A percentile compares a stretch with the other conserved stretches of the same genome.
phyloP scores from a whole-genome alignment of 2,113 vertebrate genomes.

The Plecotus auritus region DNA sequence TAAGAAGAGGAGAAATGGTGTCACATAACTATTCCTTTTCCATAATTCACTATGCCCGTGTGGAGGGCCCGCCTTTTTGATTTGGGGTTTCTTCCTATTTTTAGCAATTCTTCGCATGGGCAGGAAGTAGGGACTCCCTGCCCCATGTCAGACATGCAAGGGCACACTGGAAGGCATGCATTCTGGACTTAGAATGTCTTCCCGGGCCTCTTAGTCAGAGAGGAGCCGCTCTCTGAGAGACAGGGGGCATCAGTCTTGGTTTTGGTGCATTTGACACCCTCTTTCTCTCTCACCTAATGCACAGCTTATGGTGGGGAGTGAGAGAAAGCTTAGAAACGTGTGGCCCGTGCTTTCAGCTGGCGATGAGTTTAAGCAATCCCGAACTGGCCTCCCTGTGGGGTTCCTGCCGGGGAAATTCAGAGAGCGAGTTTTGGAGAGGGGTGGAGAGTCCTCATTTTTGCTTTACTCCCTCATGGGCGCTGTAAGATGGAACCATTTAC shows the following conservation, averaged over 20 bases:
- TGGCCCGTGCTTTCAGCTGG: not conserved
- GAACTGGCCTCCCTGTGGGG: not conserved
- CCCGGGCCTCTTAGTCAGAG: not conserved
- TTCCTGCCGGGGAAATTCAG: not conserved
- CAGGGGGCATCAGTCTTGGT: not conserved
- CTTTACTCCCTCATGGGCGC: not conserved
- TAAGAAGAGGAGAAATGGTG: not conserved
- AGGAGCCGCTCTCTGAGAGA: not conserved
- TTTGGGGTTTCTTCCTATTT: not conserved
- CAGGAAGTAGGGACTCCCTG: not conserved
- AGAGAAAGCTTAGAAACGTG: not conserved
- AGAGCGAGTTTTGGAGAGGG: not conserved
- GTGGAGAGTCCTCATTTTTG: not conserved
- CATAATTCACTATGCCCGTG: not conserved
- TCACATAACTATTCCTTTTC: not conserved
- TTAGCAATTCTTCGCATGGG: not conserved
- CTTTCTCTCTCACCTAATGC: not conserved
- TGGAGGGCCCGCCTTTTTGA: not conserved
- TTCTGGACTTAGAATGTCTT: not conserved
- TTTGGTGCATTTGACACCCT: not conserved
- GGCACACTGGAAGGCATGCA: not conserved
- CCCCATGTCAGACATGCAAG: not conserved
- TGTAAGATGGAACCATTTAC: not conserved
- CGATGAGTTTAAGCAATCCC: not conserved
- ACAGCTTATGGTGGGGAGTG: not conserved